Conservation (phyloP, 2,797 vertebrate genomes). For the Oryzias sinensis region DNA sequence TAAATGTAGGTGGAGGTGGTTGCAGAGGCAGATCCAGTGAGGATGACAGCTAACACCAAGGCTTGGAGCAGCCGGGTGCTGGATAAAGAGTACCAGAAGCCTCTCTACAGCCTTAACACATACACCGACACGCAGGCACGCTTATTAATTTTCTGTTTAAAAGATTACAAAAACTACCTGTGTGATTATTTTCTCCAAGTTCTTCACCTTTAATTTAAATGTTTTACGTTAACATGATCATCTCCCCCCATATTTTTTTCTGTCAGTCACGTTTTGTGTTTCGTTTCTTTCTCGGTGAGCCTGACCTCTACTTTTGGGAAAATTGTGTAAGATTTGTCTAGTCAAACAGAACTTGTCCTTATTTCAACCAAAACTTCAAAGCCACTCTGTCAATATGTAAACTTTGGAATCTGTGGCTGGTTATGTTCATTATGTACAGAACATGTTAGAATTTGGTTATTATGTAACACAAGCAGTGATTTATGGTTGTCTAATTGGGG, state of each 20-base stretch:
- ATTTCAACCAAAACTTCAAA: conserved; percentile 37
- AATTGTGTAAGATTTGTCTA: conserved; percentile 34
- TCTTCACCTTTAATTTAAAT: conserved; percentile 16
- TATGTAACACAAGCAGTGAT: conserved; percentile 30
- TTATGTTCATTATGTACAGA: conserved; percentile 16
- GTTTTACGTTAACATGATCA: not conserved
- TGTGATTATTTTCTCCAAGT: conserved; percentile 5
- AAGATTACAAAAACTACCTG: conserved; percentile 7
- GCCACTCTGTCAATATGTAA: conserved; percentile 39
- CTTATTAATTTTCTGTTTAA: conserved; percentile 18
- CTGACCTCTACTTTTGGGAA: conserved; percentile 6
- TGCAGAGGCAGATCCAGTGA: conserved; percentile 81
- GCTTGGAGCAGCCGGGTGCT: conserved; percentile 79
- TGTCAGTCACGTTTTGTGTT: conserved; percentile 9
- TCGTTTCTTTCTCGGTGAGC: conserved; percentile 19
- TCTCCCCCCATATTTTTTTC: not conserved
- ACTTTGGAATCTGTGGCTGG: conserved; percentile 6
- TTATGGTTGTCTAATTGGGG: conserved; percentile 27
- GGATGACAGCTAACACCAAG: conserved; percentile 86
- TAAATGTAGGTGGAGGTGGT: conserved; percentile 81
- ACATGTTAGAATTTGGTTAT: conserved; percentile 7
- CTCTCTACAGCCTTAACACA: conserved; percentile 86
- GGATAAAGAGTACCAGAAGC: conserved; percentile 80
- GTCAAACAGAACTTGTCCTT: conserved; percentile 46
- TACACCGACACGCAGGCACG: conserved; percentile 89